phyloP scores from a whole-genome alignment of 2,888 invertebrate species.

The Zygogramma bicolorata region DNA sequence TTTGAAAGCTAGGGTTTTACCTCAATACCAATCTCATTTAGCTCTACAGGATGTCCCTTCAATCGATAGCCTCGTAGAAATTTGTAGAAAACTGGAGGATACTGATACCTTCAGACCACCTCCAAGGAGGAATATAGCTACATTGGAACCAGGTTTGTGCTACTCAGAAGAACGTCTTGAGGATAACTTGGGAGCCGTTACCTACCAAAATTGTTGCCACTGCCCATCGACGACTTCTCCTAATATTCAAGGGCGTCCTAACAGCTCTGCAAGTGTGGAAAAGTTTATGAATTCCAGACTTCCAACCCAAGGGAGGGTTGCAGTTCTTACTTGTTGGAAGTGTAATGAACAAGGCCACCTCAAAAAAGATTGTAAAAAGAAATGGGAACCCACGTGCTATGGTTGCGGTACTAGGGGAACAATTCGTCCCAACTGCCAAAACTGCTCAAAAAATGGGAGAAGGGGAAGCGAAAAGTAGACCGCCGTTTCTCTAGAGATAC shows the following conservation, averaged over 20 bases:
- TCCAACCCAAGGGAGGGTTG: not conserved
- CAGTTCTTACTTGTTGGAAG: conserved; percentile 12
- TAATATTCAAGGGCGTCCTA: not conserved
- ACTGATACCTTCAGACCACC: conserved; percentile 5
- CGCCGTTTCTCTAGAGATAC: not conserved
- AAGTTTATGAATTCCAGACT: not conserved
- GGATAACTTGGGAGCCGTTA: no score
- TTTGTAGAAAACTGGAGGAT: conserved; percentile 19
- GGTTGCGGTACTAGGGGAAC: not conserved
- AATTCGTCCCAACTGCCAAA: conserved; percentile 19
- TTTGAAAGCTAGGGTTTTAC: not conserved
- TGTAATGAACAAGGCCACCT: conserved; percentile 8
- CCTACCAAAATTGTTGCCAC: not conserved
- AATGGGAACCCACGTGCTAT: not conserved
- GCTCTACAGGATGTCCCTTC: not conserved
- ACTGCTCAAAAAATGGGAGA: conserved; percentile 4
- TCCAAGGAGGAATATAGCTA: conserved; percentile 1
- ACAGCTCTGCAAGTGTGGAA: no score
- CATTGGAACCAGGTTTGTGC: conserved; percentile 3
- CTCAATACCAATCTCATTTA: not conserved
- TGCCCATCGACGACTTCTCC: not conserved
- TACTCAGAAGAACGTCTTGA: no score
- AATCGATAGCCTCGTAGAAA: not conserved
- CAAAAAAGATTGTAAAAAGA: conserved; percentile 3
- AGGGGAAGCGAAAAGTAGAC: not conserved